Base-by-base conservation (phyloP, 2,113 vertebrate genomes). In the Strix aluco region DNA sequence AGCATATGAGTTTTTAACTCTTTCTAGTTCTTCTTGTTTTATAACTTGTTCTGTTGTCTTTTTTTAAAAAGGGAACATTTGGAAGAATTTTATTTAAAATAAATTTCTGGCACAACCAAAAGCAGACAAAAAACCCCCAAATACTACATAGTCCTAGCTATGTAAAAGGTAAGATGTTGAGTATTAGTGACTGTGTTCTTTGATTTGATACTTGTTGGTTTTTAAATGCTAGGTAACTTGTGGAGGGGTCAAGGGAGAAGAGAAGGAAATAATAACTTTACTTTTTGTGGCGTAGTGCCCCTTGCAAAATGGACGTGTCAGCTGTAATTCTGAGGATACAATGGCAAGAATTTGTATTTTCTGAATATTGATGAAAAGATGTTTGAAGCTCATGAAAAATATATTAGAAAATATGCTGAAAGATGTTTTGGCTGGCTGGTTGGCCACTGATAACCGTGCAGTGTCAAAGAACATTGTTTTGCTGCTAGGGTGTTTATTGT, bases 1-100 rank as follows among this genome's bases (percentile, higher is more conserved):
- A 84, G 66, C 79, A 23, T 70, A 15, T 11, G 55, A 93, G 59
- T 87, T 89, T 91, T 92, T 85, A 92, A 85, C 95, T 89, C 63
- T 90, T 94, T 92, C 25, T 75, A 25, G 11, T 72, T 82, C 32
- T 73, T 72, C 10, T 73, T 9, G 22, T 66, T 87, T 70, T 71
- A 14, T 25, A 46, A 22, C 4, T 47, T 21, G 11, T 57, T 74
- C 54, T 29, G 3, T 27, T 65, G 8, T 34, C 52, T 42, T 42
- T n/a, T 69, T 74, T 20, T 13, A 38, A 4, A 52, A 82, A 21
- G 20, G 30, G 6, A 81, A 51, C 4, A 29, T 29, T 38, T 81
- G 29, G 15, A 78, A 70, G 34, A 66, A 63, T 42, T 44, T 2
- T 21, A 65, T 70, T 65, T 80, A 82, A 81, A 81, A 46, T 46